phyloP scores from a whole-genome alignment of 2,797 vertebrate species.

The Muraenolepis orangiensis region DNA sequence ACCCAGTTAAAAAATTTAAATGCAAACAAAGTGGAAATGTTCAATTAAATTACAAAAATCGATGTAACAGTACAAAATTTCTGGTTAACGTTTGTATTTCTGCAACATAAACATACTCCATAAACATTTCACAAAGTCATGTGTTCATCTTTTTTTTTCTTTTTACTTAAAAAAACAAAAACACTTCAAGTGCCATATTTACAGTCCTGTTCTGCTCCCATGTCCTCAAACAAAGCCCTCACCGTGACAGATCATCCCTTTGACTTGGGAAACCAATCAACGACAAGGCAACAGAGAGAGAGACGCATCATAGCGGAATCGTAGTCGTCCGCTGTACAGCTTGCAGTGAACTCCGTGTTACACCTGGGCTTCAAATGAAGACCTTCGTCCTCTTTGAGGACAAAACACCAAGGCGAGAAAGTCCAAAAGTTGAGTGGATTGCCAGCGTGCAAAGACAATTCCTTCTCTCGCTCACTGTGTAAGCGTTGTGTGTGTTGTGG shows the following conservation, averaged over 20 bases:
- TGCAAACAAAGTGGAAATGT: slow-evolving; percentile 45
- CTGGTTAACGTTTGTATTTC: slow-evolving; percentile 39
- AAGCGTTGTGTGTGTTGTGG: too few relatives aligned
- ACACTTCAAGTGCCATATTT: slow-evolving; percentile 23
- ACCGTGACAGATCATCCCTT: background rate
- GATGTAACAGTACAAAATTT: slow-evolving; percentile 37
- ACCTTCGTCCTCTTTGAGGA: background rate
- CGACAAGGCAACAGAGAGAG: background rate
- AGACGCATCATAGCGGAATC: background rate
- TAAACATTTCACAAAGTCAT: slow-evolving; percentile 45
- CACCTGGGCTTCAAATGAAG: background rate
- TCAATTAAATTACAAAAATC: slow-evolving; percentile 41
- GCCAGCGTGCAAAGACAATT: background rate
- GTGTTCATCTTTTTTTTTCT: background rate
- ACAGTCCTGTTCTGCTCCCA: background rate
- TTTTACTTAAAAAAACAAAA: background rate
- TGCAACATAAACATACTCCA: slow-evolving; percentile 52
- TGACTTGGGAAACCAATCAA: background rate
- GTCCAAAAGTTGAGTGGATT: background rate
- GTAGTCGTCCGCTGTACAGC: background rate
- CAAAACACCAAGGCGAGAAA: background rate
- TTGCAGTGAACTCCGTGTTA: background rate
- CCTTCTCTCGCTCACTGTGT: too few relatives aligned
- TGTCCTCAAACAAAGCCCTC: background rate
- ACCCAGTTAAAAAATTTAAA: slow-evolving; percentile 56